Evolutionary conservation across 1,140 invertebrate species (phyloP).

Genomic region (Caerostris darwini): DNA sequence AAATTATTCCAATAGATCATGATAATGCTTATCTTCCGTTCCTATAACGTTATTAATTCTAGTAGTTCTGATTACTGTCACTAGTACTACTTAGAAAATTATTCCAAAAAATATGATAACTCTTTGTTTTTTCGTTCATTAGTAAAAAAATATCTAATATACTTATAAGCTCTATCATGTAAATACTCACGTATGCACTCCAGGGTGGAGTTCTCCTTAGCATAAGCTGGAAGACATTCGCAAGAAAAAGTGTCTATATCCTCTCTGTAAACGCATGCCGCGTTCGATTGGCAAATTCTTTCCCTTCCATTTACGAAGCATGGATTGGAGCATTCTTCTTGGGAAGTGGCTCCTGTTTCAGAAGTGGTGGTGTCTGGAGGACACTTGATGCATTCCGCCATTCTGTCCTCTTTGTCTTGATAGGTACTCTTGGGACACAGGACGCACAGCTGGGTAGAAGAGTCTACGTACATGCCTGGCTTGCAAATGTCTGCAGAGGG

Average conservation of each 20-base stretch:
- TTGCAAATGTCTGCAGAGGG: slow-evolving; percentile 81
- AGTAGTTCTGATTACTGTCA: too few relatives aligned
- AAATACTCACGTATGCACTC: slow-evolving; percentile 82
- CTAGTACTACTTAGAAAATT: too few relatives aligned
- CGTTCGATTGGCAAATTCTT: slow-evolving; percentile 93
- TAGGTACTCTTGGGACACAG: slow-evolving; percentile 96
- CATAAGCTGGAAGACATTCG: slow-evolving; percentile 96
- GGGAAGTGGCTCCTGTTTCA: slow-evolving; percentile 88
- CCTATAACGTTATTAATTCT: too few relatives aligned
- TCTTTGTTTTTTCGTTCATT: too few relatives aligned
- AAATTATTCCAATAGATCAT: too few relatives aligned
- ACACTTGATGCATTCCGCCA: slow-evolving; percentile 92
- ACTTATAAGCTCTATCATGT: too few relatives aligned
- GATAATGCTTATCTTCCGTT: too few relatives aligned
- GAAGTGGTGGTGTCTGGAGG: slow-evolving; percentile 96
- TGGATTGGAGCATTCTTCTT: slow-evolving; percentile 93
- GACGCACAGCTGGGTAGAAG: slow-evolving; percentile 91
- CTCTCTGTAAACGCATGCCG: slow-evolving; percentile 93
- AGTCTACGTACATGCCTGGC: slow-evolving; percentile 91
- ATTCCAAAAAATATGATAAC: too few relatives aligned
- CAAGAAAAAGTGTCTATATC: slow-evolving; percentile 92
- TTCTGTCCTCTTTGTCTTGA: slow-evolving; percentile 92
- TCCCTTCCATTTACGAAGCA: slow-evolving; percentile 92
- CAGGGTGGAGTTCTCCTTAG: slow-evolving; percentile 83
- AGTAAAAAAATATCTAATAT: too few relatives aligned